These are phyloP conservation scores for Lasius platythorax DNA, from an alignment of 2,888 invertebrate species.

Conservation along the genomic window DNA sequence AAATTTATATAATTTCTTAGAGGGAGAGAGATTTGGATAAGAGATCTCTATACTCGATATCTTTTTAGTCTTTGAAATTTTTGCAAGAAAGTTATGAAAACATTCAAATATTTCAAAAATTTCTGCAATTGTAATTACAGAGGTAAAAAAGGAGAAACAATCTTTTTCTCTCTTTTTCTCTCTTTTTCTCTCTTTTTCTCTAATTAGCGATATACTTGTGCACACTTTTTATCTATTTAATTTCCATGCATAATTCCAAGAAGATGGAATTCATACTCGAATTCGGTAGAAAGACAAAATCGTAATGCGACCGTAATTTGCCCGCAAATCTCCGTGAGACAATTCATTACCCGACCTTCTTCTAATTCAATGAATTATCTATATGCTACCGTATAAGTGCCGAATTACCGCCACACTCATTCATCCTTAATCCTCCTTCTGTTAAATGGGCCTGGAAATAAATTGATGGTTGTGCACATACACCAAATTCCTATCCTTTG, in stretches of 20 bases:
- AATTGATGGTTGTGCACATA: conserved; percentile 26
- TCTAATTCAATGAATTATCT: conserved; percentile 45
- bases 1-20: conserved; percentile 13
- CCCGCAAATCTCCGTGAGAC: not conserved
- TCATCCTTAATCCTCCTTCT: conserved; percentile 43
- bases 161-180: not conserved
- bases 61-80: not conserved
- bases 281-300: not conserved
- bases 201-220: conserved; percentile 4
- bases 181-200: not conserved
- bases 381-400: conserved; percentile 21
- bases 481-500: conserved; percentile 4
- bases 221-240: conserved; percentile 1
- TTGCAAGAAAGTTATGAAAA: not conserved
- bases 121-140: not conserved
- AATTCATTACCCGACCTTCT: conserved; percentile 30
- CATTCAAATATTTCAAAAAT: conserved; percentile 14
- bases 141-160: not conserved
- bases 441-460: conserved; percentile 23
- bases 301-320: not conserved
- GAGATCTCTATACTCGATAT: not conserved
- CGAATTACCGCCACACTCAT: conserved; percentile 32
- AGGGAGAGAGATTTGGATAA: not conserved
- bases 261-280: not conserved
- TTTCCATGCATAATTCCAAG: not conserved